Evolutionary conservation across 1,140 invertebrate species (phyloP), one percentile per base, ranked within the genome.

Genomic region (Panagrolaimus sp.): DNA sequence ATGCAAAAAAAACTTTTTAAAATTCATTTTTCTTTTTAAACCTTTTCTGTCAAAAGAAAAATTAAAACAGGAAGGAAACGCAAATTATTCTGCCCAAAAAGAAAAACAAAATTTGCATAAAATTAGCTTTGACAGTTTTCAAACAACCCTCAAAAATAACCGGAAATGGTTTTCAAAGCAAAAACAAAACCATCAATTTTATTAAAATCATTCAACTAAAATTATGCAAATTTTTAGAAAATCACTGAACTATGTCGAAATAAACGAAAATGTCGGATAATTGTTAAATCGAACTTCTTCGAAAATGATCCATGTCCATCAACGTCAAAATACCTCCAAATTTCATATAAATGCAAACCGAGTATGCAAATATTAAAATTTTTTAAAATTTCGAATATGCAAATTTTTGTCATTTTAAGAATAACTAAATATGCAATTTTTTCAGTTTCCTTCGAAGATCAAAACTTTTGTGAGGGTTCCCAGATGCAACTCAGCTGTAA

Each of bases 381-480:
- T 63, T 15, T 63, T 38, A 38, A 63, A n/a, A 38, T 8, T 0
- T 7, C 17, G 9, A 5, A 21, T 0, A 0, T 9, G 48, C 48
- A 52, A 52, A 28, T 14, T 24, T n/a, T n/a, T n/a, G n/a, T n/a
- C n/a, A n/a, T n/a, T n/a, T n/a, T n/a, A n/a, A 5, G 62, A 24
- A 17, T 26, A 63, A 15, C n/a, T n/a, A n/a, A n/a, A n/a, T n/a
- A n/a, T n/a, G n/a, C 3, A 0, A 12, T 0, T 21, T 38, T 74
- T 77, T 70, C 58, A 77, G 76, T 79, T 17, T 77, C 76, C 4
- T 78, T 78, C 68, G 76, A 78, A 21, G 76, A 78, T 62, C 76
- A 76, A 64, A 77, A 77, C 69, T 78, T 78, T 63, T 78, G 77
- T 45, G 75, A 78, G 62, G 76, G 73, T 15, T 52, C 67, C 15